Base-by-base conservation (phyloP, 2,888 invertebrate genomes). In the Carpatolechia fugitivella region DNA sequence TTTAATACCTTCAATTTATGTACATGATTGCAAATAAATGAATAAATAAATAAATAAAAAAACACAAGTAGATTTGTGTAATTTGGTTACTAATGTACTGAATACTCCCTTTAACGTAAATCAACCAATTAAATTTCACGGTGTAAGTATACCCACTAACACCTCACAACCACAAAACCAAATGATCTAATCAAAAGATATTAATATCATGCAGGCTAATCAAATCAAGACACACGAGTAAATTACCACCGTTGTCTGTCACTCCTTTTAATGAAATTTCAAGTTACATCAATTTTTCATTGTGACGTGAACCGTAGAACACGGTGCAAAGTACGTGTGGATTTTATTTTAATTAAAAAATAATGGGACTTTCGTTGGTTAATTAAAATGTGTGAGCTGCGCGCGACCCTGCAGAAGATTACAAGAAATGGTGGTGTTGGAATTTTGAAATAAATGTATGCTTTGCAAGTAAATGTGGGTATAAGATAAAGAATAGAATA, bases 341-440 rank as follows among this genome's bases (percentile, higher is more conserved):
- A 59, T 56, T 67, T 62, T 61, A 64, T 69, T 72, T 70, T 65
- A 71, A 71, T 72, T 68, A 68, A 69, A 70, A 70, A 71, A 66
- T 67, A 68, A 73, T 66, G 62, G 50, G 53, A 54, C 62, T 61
- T 54, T 49, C 56, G 40, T 31, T 36, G 56, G 58, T 61, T 63
- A 65, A 65, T 63, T 64, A 65, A 55, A 57, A 58, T 49, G 51
- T 54, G 53, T 48, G 55, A 52, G 38, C 13, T n/a, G 6, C 13
- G 29, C 29, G n/a, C 29, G 24, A 29, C 24, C 44, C 44, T 29
- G 13, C 5, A 3, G 24, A 24, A 44, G 44, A 44, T 44, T 44
- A 44, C 18, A 6, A 47, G 53, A 56, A 60, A 60, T 52, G 41
- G 31, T n/a, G 57, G 56, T 51, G 55, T 57, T 59, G 52, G 55